Evolutionary conservation across 2,797 vertebrate species (phyloP), one percentile per base, ranked within the genome.

Genomic region (Centropyge bicolor): DNA sequence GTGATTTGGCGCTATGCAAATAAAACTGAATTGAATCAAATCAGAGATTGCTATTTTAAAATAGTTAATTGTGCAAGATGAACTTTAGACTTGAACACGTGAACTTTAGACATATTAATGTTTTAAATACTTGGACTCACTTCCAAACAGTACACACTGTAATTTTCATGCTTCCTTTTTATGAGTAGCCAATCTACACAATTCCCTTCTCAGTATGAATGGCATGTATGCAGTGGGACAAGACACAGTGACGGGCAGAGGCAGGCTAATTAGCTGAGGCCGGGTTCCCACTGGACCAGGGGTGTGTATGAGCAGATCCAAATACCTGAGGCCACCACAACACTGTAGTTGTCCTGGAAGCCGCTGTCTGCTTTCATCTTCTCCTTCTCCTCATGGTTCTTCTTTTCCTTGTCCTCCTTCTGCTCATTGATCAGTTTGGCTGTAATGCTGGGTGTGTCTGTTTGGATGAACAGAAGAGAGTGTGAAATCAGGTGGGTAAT

Each of bases 371-470:
- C 96, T 92, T 99, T 99, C 93, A 98, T 97, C 92, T 99, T 99
- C 93, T 99, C 98, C 88, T 99, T 99, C 89, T 99, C 98, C 94
- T 99, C 98, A 12, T 99, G 98, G 86, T 99, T 99, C 94, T 98
- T 99, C 94, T 99, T 99, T 92, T 99, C 98, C 90, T 99, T 99
- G 91, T 99, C 98, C 89, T 99, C 98, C 82, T 99, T 99, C 90
- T 99, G 98, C 87, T 99, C 98, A 78, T 96, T 99, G 92, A 99
- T 98, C 88, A 99, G 93, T 89, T 99, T 99, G 86, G 98, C 98
- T 71, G 98, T 99, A 78, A 99, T 99, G 92, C 98, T 99, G 20
- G 98, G 98, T 4, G 98, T 99, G 95, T 99, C 98, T 99, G 89
- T n/a, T 43, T 22, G 51, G 31, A 78, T 0, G 0, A 52, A 70